Base-by-base conservation (phyloP, 2,113 vertebrate genomes). In the Phodopus roborovskii region DNA sequence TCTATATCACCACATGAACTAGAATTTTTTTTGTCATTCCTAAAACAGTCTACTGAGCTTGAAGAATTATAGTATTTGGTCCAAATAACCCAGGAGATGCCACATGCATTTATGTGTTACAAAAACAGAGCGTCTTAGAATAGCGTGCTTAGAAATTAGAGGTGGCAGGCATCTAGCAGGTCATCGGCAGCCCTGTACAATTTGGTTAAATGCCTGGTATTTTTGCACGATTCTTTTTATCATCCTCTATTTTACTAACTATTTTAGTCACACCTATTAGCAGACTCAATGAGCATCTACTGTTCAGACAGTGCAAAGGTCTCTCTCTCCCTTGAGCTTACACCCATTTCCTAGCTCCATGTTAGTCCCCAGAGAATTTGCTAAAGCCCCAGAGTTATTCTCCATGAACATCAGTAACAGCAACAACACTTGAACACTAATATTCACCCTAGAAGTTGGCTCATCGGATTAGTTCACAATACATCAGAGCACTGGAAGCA, bases 11-110 rank as follows among this genome's bases (percentile, higher is more conserved):
- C 60, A 22, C 62, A 48, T 62, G 39, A 95, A 84, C 88, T 85
- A 92, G 71, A n/a, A 17, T 83, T 93, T 73, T 60, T 68, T 85
- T 78, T 70, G 50, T 94, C 68, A 92, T 71, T 60, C 62, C 58
- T 7, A 77, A 96, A 96, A 96, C 88, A 94, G 94, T 50, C 92
- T 91, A 42, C 93, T 66, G 66, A 94, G 75, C 66, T 84, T 64
- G 53, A 95, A 88, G 95, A 97, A 97, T 97, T 97, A 97, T 42
- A 97, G 96, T 96, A 82, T 90, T 97, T 96, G 94, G 74, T 88
- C 88, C 92, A 96, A 96, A 96, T 91, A 96, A 92, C 94, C 94
- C 88, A 92, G 96, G 95, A 97, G 95, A 94, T 26, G 89, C 96
- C 97, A 96, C 94, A 96, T 91, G 90, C 94, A 90, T 94, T 98